These are phyloP conservation scores for Drosophila saltans DNA, from an alignment of 1,140 invertebrate species.

Conservation along the genomic window DNA sequence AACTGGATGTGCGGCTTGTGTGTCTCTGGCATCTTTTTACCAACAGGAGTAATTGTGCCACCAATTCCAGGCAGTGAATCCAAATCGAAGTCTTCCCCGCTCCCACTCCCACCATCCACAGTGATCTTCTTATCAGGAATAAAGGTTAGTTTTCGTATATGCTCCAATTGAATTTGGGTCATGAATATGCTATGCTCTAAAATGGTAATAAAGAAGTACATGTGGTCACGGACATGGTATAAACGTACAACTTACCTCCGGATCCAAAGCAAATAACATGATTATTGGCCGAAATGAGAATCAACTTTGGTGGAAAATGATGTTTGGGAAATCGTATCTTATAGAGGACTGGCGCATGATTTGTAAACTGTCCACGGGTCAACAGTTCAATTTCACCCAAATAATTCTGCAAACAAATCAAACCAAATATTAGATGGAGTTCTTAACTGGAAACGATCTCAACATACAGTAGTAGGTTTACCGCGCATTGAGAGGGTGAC, in stretches of 20 bases:
- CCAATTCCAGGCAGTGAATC: neutral
- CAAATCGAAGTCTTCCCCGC: neutral
- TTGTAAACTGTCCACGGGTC: slow-evolving; percentile 68
- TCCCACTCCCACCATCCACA: neutral
- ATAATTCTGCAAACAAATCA: slow-evolving; percentile 56
- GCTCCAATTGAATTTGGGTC: slow-evolving; percentile 80
- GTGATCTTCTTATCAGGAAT: slow-evolving; percentile 53
- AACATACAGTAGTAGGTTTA: slow-evolving; percentile 74
- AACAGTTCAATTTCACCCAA: slow-evolving; percentile 78
- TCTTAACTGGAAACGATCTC: too few relatives aligned
- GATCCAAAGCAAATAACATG: slow-evolving; percentile 73
- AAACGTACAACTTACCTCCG: slow-evolving; percentile 42
- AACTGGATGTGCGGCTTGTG: slow-evolving; percentile 55
- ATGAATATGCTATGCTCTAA: slow-evolving; percentile 78
- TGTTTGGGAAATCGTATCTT: slow-evolving; percentile 77
- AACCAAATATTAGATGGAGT: neutral
- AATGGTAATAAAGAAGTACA: neutral
- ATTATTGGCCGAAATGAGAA: slow-evolving; percentile 71
- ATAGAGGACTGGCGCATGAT: slow-evolving; percentile 62
- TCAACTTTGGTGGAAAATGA: slow-evolving; percentile 73
- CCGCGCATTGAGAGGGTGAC: slow-evolving; percentile 79
- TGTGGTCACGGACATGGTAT: too few relatives aligned
- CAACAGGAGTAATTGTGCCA: slow-evolving; percentile 1
- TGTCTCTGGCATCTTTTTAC: slow-evolving; percentile 43
- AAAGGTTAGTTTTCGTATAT: slow-evolving; percentile 74